Percentiles rank a stretch among this genome's conserved stretches.
Evolutionary conservation across 2,113 vertebrate species (phyloP).

Genomic region (Uropsilus gracilis): DNA sequence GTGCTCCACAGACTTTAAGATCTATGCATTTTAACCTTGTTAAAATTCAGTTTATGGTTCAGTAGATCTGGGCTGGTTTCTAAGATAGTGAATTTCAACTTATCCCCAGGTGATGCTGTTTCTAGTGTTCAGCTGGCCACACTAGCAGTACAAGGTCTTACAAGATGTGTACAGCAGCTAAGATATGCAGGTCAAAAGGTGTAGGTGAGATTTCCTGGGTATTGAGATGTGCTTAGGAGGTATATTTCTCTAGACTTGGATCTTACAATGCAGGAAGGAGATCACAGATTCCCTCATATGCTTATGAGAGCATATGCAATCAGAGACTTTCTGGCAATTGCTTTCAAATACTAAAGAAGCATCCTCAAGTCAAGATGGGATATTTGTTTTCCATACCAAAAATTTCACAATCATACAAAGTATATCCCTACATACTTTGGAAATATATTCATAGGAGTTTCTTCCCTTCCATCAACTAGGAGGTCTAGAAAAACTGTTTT

Average conservation of each 20-base stretch:
- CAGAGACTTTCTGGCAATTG: not conserved
- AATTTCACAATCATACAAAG: not conserved
- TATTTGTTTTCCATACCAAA: not conserved
- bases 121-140: rapidly evolving
- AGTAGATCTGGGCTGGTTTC: not conserved
- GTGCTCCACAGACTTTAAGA: not conserved
- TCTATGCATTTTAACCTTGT: not conserved
- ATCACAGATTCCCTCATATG: not conserved
- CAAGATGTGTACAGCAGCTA: not conserved
- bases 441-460: not conserved
- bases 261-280: not conserved
- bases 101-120: not conserved
- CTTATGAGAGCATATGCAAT: not conserved
- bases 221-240: not conserved
- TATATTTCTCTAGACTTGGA: not conserved
- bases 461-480: not conserved
- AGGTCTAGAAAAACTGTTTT: not conserved
- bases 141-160: not conserved
- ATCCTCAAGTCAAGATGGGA: not conserved
- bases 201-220: not conserved
- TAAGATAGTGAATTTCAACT: no score
- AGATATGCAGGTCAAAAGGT: not conserved
- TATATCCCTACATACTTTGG: not conserved
- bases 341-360: not conserved
- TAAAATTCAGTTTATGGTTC: not conserved